Evolutionary conservation across 1,140 invertebrate species (phyloP).

Genomic region (Achroia grisella): DNA sequence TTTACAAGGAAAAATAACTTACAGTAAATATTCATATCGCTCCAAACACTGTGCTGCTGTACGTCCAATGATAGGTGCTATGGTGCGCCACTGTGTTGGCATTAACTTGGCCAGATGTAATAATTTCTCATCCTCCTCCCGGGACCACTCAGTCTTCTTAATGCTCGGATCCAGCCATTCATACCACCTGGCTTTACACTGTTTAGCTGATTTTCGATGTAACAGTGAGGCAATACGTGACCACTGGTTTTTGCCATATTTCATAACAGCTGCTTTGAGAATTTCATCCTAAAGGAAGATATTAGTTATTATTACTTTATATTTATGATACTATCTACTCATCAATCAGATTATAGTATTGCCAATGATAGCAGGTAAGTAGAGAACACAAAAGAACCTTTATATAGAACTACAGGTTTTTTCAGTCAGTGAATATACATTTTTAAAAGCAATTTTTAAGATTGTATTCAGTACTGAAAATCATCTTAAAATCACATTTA

Average conservation of each 20-base stretch:
- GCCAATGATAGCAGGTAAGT: no score
- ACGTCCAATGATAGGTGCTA: slow-evolving; percentile 98
- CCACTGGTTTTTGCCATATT: slow-evolving; percentile 99
- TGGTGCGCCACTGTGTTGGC: slow-evolving; percentile 99
- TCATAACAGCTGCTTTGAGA: slow-evolving; percentile 99
- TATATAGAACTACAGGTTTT: no score
- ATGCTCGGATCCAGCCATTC: slow-evolving; percentile 99
- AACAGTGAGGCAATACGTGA: slow-evolving; percentile 98
- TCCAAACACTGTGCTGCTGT: slow-evolving; percentile 99
- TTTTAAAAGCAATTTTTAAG: no score
- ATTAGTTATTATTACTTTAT: no score
- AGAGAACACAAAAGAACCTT: no score
- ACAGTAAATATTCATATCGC: slow-evolving; percentile 96
- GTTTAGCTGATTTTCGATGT: slow-evolving; percentile 99
- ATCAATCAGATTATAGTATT: no score
- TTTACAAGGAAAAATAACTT: slow-evolving; percentile 62
- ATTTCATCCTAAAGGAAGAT: slow-evolving; percentile 96
- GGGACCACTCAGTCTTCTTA: slow-evolving; percentile 99
- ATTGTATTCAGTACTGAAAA: no score
- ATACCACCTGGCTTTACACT: slow-evolving; percentile 99
- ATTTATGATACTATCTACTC: no score
- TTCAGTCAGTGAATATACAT: no score
- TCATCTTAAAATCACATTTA: no score
- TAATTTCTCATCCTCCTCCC: slow-evolving; percentile 99
- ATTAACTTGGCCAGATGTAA: slow-evolving; percentile 98